Evolutionary conservation across 2,797 vertebrate genomes (phyloP).

Genomic region (Hemitrygon akajei): DNA sequence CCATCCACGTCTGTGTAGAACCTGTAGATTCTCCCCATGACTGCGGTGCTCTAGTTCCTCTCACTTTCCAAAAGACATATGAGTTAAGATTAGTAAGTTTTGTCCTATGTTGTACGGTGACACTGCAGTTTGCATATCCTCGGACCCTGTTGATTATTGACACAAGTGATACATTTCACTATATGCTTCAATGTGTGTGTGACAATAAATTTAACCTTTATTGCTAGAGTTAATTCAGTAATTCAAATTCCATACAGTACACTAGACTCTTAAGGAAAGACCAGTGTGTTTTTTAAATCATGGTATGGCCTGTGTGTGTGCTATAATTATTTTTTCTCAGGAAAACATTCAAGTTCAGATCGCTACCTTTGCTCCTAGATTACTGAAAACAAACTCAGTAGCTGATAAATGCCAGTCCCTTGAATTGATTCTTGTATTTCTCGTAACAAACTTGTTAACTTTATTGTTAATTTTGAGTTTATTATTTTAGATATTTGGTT

Average conservation of each 20-base stretch:
- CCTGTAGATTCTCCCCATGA: too few relatives aligned
- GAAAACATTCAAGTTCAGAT: background rate
- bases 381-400: background rate
- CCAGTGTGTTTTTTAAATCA: background rate
- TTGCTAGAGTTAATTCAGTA: background rate
- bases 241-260: background rate
- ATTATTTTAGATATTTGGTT: background rate
- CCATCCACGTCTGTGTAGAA: too few relatives aligned
- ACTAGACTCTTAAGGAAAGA: background rate
- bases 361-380: background rate
- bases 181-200: too few relatives aligned
- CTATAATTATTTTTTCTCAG: background rate
- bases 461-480: background rate
- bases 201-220: too few relatives aligned
- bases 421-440: background rate
- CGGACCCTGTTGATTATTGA: too few relatives aligned
- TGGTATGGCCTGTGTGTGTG: background rate
- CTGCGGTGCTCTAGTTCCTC: too few relatives aligned
- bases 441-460: background rate
- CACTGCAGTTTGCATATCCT: too few relatives aligned
- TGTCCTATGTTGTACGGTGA: too few relatives aligned
- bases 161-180: too few relatives aligned
- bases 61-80: too few relatives aligned
- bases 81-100: too few relatives aligned
- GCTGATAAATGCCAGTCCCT: background rate